These are phyloP conservation scores for Enteromius argenteus DNA, from an alignment of 2,797 vertebrate species.

Conservation along the genomic window DNA sequence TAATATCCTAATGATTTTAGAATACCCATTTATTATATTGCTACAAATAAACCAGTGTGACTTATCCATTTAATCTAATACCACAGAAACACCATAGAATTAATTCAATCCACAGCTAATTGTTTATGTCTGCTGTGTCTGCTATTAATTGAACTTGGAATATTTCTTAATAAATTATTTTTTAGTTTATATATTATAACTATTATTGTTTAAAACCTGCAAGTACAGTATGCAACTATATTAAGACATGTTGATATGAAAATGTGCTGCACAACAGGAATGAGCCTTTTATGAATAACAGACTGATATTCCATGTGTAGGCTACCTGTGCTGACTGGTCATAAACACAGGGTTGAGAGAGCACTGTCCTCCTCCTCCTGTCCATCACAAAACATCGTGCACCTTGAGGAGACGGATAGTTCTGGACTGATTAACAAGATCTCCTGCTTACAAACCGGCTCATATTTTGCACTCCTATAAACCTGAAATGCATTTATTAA, in stretches of 20 bases:
- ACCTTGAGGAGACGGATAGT: constrained; percentile 37
- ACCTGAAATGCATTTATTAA: neutral
- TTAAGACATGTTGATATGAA: neutral
- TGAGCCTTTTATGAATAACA: neutral
- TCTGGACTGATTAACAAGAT: neutral
- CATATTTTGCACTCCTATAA: neutral
- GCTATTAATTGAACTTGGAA: no score
- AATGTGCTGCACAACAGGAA: neutral
- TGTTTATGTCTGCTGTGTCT: neutral
- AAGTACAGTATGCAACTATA: neutral
- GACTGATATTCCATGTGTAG: neutral
- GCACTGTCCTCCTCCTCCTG: constrained; percentile 41
- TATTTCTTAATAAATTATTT: neutral
- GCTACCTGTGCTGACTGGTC: constrained; percentile 42
- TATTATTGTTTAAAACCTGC: neutral
- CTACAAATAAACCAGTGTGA: no score
- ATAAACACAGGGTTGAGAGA: constrained; percentile 21
- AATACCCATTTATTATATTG: neutral
- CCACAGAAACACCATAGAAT: neutral
- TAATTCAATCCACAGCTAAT: neutral
- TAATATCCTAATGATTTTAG: neutral
- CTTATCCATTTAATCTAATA: no score
- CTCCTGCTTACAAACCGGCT: neutral
- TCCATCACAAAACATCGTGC: constrained; percentile 41
- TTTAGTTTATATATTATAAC: no score